Conservation (phyloP, 2,797 vertebrate species). For the Crocodylus rhombifer region DNA sequence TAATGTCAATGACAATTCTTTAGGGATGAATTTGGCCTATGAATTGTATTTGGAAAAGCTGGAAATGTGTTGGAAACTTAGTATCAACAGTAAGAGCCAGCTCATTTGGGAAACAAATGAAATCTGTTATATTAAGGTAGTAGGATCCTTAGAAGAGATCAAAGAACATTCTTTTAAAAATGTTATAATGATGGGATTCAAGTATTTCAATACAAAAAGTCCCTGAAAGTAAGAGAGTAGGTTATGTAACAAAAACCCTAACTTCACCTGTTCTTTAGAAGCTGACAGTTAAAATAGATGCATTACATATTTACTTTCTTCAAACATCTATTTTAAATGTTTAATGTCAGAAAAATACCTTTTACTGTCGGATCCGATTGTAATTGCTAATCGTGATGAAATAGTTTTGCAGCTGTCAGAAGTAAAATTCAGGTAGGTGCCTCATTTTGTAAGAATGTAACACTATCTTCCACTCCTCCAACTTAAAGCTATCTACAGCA, state of each 20-base stretch:
- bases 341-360: not conserved
- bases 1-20: not conserved
- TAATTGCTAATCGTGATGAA: not conserved
- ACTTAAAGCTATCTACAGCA: not conserved
- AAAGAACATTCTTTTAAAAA: not conserved
- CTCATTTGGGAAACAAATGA: not conserved
- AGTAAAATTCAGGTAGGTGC: not conserved
- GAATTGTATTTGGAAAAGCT: not conserved
- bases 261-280: not conserved
- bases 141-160: not conserved
- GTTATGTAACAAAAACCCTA: not conserved
- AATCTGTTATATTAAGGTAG: slow-evolving; percentile 9
- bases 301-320: slow-evolving; percentile 1
- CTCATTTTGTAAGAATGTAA: not conserved
- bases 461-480: not conserved
- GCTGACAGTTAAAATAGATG: slow-evolving; percentile 23
- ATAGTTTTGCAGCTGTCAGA: slow-evolving; percentile 21
- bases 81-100: not conserved
- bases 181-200: not conserved
- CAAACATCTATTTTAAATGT: not conserved
- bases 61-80: not conserved
- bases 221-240: not conserved
- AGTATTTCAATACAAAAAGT: not conserved
- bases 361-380: not conserved
- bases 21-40: not conserved